These are phyloP conservation scores for Melospiza georgiana DNA, from an alignment of 2,113 vertebrate species.

Conservation along the genomic window DNA sequence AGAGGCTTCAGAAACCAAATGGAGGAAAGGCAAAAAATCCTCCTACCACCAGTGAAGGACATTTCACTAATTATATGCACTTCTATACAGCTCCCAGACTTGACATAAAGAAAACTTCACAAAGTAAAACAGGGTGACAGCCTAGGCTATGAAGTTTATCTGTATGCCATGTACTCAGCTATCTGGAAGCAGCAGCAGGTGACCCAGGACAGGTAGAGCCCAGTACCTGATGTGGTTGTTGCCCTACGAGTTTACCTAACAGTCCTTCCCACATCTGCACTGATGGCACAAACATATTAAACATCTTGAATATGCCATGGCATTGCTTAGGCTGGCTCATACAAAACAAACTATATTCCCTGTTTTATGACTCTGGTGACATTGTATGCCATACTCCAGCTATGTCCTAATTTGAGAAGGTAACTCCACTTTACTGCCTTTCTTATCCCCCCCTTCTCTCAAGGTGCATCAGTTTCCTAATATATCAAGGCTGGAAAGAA, in stretches of 20 bases:
- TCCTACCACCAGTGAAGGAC: neutral
- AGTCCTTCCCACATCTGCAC: neutral
- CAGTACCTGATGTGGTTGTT: neutral
- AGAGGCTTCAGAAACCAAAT: neutral
- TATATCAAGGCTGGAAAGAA: neutral
- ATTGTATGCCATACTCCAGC: neutral
- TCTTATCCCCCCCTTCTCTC: neutral
- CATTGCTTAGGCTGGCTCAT: neutral
- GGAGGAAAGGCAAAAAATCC: neutral
- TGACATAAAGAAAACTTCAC: neutral
- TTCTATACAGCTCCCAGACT: neutral
- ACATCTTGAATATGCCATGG: neutral
- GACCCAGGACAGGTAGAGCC: neutral
- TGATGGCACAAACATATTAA: neutral
- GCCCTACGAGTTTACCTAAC: rapidly evolving
- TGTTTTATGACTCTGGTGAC: neutral
- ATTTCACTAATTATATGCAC: neutral
- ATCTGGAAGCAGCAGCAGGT: neutral
- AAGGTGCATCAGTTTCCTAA: neutral
- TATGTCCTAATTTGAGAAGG: neutral
- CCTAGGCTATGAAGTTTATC: neutral
- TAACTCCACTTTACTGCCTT: neutral
- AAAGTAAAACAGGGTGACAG: neutral
- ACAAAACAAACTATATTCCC: neutral
- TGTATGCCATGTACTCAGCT: neutral